phyloP scores from a whole-genome alignment of 2,797 vertebrate species.

The Lacerta viridis region DNA sequence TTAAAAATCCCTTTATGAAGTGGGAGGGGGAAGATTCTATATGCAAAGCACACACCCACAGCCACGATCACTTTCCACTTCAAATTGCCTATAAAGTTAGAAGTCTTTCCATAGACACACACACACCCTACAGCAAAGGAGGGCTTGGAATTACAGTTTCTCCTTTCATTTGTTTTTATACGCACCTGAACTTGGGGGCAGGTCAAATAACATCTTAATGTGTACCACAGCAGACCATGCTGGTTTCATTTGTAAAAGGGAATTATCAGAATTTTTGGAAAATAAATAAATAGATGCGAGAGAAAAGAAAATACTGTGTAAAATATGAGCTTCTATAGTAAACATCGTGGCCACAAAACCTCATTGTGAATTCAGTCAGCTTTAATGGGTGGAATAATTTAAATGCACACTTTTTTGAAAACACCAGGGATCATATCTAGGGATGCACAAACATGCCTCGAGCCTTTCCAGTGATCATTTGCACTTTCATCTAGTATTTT shows the following conservation, averaged over 20 bases:
- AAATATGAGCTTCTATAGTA: constrained; percentile 28
- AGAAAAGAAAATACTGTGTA: constrained; percentile 42
- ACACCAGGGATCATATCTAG: too few relatives aligned
- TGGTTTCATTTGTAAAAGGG: constrained; percentile 68
- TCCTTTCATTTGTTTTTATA: constrained; percentile 77
- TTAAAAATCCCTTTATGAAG: constrained; percentile 67
- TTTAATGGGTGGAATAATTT: constrained; percentile 4
- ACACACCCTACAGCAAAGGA: constrained; percentile 35
- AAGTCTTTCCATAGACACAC: constrained; percentile 59
- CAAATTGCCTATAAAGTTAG: constrained; percentile 76
- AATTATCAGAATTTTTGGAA: constrained; percentile 46
- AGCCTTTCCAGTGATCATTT: too few relatives aligned
- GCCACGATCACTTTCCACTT: constrained; percentile 71
- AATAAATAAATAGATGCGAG: constrained; percentile 50
- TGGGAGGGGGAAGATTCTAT: constrained; percentile 67
- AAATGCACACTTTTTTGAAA: neutral
- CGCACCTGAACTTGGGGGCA: constrained; percentile 73
- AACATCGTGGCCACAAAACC: constrained; percentile 23
- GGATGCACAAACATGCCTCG: too few relatives aligned
- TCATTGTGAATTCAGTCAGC: constrained; percentile 19
- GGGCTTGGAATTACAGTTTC: constrained; percentile 65
- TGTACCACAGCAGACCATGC: constrained; percentile 46
- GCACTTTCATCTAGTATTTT: too few relatives aligned
- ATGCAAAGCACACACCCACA: constrained; percentile 54
- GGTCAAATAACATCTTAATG: constrained; percentile 65